Conservation (phyloP, 2,888 invertebrate species). For the Stenichneumon culpator region DNA sequence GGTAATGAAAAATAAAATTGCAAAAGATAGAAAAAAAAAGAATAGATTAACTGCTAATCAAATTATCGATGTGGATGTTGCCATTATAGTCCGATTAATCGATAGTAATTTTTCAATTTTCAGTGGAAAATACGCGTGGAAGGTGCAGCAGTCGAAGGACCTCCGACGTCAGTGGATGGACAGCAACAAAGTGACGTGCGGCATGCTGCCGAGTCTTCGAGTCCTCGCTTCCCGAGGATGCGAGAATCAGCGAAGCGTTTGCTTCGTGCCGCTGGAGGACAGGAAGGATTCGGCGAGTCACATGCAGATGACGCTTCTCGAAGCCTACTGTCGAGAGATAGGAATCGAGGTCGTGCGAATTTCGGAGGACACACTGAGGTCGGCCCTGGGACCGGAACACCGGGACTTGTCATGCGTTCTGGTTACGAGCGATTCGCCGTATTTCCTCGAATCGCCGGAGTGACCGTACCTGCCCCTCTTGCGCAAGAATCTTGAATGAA, state of each 20-base stretch:
- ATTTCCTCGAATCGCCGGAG: constrained; percentile 76
- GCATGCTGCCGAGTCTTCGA: constrained; percentile 88
- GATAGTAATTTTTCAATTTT: constrained; percentile 54
- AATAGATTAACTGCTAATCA: too few species aligned
- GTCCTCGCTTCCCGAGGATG: constrained; percentile 89
- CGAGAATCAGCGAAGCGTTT: constrained; percentile 77
- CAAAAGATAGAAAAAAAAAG: background rate
- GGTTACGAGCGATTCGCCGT: constrained; percentile 74
- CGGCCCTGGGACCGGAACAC: constrained; percentile 76
- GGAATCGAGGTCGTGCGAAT: constrained; percentile 92
- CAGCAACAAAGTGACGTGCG: constrained; percentile 87
- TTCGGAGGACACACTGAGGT: constrained; percentile 76
- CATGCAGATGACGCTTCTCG: constrained; percentile 92
- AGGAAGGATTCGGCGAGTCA: constrained; percentile 91
- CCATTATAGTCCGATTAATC: background rate
- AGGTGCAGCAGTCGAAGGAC: constrained; percentile 62
- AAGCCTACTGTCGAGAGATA: constrained; percentile 93
- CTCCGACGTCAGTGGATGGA: constrained; percentile 83
- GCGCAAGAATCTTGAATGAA: constrained; percentile 56
- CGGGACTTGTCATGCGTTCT: constrained; percentile 78
- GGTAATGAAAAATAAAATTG: background rate
- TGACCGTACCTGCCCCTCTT: constrained; percentile 64
- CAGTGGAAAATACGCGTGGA: constrained; percentile 73
- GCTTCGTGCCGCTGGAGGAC: constrained; percentile 88
- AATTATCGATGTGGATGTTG: too few species aligned